Evolutionary conservation across 2,888 invertebrate species (phyloP), one percentile per base, ranked within the genome.

Genomic region (Biston betularia): DNA sequence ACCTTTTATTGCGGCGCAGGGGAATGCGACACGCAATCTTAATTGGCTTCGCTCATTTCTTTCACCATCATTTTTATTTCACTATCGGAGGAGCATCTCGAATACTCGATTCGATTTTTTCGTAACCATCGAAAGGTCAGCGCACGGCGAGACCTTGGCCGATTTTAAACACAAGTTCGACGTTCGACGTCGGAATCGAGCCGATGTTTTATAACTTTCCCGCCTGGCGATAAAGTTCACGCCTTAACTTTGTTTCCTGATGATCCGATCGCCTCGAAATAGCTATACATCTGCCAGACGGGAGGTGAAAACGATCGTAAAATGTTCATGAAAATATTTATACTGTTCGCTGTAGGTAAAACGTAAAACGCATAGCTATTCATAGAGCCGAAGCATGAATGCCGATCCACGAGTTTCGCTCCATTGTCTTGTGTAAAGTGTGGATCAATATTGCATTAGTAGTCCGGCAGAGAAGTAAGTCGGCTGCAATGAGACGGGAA

Each of bases 111-210:
- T 75, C 59, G 61, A 67, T 75, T 79, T 79, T 82, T 78, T 81
- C 76, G 74, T 78, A 75, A 79, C 65, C 75, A 79, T 64, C 70
- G 74, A 78, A 77, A 82, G 92, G 89, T 92, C 89, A 85, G 74
- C 84, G 86, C 84, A 88, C 92, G 81, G 68, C 54, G 78, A 82
- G 89, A 91, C 93, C 93, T 93, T 93, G 93, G 93, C 93, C 93
- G 92, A 93, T 88, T 92, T 92, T 85, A 85, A 88, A 87, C 84
- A 78, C 83, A 86, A 84, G 92, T 92, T 93, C 91, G 88, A 86
- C 80, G 91, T 80, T 87, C 90, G 81, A 75, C 14, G 59, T 63
- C 59, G 54, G 67, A 63, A 81, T 79, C 82, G 67, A 55, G 81
- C 78, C 83, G 80, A 66, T 84, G 86, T 89, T 92, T 92, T 90